A percentile compares a stretch with the other conserved stretches of the same genome.
Conservation (phyloP, 2,113 vertebrate species). For the Zosterops borbonicus region DNA sequence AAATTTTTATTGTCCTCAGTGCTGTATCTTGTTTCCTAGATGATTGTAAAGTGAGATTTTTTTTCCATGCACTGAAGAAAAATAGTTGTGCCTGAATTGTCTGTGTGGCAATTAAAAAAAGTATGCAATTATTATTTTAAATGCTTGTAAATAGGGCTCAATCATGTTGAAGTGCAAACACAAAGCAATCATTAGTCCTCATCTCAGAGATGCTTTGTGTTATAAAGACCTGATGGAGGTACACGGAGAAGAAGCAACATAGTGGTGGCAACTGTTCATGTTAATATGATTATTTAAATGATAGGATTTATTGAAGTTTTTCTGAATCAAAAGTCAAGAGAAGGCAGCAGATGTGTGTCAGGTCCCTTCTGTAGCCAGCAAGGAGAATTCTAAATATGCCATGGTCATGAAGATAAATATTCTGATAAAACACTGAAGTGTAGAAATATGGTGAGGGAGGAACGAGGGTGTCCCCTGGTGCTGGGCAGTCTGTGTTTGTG, state of each 20-base stretch:
- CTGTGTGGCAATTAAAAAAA: conserved; percentile 10
- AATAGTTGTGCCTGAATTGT: background rate
- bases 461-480: fast-evolving
- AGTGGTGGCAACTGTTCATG: background rate
- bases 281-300: background rate
- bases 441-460: background rate
- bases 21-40: background rate
- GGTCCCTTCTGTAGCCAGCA: background rate
- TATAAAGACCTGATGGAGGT: background rate
- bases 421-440: background rate
- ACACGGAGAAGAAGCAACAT: background rate
- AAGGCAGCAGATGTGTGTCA: background rate
- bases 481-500: background rate
- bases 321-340: background rate
- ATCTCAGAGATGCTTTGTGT: background rate
- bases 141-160: background rate
- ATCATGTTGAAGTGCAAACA: background rate
- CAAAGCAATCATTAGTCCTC: background rate
- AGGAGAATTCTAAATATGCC: background rate
- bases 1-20: background rate
- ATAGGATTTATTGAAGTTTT: background rate
- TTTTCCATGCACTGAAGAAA: background rate
- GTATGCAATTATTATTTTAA: conserved; percentile 34
- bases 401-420: background rate
- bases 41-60: background rate